Conservation (phyloP, 2,888 invertebrate genomes). For the Venusia cambrica region DNA sequence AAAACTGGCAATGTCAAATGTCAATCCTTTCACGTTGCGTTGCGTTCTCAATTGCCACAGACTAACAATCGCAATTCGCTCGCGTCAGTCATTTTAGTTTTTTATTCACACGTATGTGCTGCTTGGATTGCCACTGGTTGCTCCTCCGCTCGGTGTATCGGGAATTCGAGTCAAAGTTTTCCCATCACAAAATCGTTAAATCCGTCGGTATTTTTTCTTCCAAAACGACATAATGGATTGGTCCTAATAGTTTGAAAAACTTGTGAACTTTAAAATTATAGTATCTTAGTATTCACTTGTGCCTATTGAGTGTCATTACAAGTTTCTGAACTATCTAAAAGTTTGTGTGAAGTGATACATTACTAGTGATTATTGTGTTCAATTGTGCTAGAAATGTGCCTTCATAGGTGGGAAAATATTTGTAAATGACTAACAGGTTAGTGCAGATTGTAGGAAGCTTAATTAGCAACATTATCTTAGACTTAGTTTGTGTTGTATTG, state of each 20-base stretch:
- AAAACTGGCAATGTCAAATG: too few relatives aligned
- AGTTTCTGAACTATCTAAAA: slow-evolving; percentile 25
- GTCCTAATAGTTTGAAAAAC: slow-evolving; percentile 13
- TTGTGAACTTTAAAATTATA: slow-evolving; percentile 41
- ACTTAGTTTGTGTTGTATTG: not conserved
- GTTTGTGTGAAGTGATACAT: slow-evolving; percentile 23
- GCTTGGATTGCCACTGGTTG: too few relatives aligned
- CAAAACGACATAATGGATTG: not conserved
- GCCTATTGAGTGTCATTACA: slow-evolving; percentile 21
- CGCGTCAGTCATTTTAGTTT: slow-evolving; percentile 20
- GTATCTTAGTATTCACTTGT: slow-evolving; percentile 33
- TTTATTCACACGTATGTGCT: slow-evolving; percentile 12
- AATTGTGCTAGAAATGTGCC: slow-evolving; percentile 23
- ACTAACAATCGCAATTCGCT: too few relatives aligned
- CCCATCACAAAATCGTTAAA: not conserved
- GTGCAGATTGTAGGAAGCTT: slow-evolving; percentile 6
- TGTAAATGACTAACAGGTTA: slow-evolving; percentile 24
- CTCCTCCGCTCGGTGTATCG: slow-evolving; percentile 6
- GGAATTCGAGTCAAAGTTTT: slow-evolving; percentile 6
- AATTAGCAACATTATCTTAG: not conserved
- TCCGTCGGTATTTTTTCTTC: not conserved
- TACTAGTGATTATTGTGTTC: slow-evolving; percentile 9
- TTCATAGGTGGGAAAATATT: slow-evolving; percentile 17
- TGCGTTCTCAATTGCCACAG: too few relatives aligned
- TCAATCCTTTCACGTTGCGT: too few relatives aligned